A percentile compares a stretch with the other conserved stretches of the same genome.
Conservation (phyloP, 2,888 invertebrate genomes). For the Plagiodera versicolora region DNA sequence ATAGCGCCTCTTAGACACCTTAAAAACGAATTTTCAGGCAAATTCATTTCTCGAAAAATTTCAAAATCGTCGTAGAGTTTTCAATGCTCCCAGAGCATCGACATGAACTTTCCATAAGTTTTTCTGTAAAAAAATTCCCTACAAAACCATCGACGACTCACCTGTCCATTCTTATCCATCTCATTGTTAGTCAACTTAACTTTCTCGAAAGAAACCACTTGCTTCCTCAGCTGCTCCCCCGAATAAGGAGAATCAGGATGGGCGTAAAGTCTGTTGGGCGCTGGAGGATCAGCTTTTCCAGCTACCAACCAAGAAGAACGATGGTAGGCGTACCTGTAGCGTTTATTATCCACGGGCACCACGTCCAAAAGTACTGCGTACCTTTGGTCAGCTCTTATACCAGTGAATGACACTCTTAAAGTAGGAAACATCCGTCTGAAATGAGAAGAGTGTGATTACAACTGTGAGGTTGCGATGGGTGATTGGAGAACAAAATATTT, state of each 20-base stretch:
- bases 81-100: no score
- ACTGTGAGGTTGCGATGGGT: no score
- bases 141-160: constrained; percentile 53
- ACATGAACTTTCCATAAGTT: no score
- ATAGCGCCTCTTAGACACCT: no score
- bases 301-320: constrained; percentile 81
- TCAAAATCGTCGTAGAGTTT: no score
- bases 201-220: constrained; percentile 81
- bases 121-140: no score
- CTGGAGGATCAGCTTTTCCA: constrained; percentile 78
- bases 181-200: constrained; percentile 84
- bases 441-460: constrained; percentile 44
- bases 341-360: constrained; percentile 77
- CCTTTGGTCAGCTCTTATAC: constrained; percentile 65
- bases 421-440: constrained; percentile 83
- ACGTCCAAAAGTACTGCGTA: constrained; percentile 80
- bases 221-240: constrained; percentile 75
- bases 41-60: no score
- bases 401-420: constrained; percentile 72
- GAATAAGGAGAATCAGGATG: constrained; percentile 83
- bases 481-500: no score
- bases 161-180: constrained; percentile 76
- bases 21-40: no score
- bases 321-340: constrained; percentile 82
- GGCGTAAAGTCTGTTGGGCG: constrained; percentile 71